A percentile compares a stretch with the other conserved stretches of the same genome.
These are phyloP conservation scores for Chrysodeixis includens DNA, from an alignment of 2,888 invertebrate species.

Conservation along the genomic window DNA sequence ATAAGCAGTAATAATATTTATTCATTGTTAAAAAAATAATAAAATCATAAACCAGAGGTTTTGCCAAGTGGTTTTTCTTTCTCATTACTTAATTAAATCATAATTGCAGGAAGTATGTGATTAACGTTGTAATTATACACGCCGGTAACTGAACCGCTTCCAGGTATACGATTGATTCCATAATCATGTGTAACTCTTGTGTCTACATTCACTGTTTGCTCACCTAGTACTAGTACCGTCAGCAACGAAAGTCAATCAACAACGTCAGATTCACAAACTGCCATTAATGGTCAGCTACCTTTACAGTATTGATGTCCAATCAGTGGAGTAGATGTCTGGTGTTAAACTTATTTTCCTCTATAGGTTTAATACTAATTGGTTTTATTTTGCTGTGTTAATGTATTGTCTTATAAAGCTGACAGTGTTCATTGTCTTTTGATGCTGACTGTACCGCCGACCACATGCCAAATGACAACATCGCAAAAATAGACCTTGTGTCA, in stretches of 20 bases:
- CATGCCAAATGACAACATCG: neutral
- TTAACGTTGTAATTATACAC: conserved; percentile 36
- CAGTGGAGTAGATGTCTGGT: no score
- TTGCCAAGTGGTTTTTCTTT: conserved; percentile 18
- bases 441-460: neutral
- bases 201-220: conserved; percentile 3
- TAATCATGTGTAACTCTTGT: conserved; percentile 36
- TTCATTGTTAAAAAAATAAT: neutral
- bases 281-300: no score
- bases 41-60: neutral
- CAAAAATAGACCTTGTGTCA: neutral
- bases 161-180: conserved; percentile 39
- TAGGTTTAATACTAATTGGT: no score
- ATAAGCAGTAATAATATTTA: neutral
- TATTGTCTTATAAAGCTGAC: no score
- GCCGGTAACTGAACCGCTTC: conserved; percentile 34
- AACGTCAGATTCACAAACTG: no score
- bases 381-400: no score
- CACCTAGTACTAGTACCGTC: neutral
- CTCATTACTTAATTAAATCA: conserved; percentile 25
- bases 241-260: no score
- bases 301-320: no score
- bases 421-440: no score
- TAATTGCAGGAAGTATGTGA: conserved; percentile 39
- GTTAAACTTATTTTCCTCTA: no score